phyloP scores from a whole-genome alignment of 2,888 invertebrate genomes.

The Neoitamus cyanurus region DNA sequence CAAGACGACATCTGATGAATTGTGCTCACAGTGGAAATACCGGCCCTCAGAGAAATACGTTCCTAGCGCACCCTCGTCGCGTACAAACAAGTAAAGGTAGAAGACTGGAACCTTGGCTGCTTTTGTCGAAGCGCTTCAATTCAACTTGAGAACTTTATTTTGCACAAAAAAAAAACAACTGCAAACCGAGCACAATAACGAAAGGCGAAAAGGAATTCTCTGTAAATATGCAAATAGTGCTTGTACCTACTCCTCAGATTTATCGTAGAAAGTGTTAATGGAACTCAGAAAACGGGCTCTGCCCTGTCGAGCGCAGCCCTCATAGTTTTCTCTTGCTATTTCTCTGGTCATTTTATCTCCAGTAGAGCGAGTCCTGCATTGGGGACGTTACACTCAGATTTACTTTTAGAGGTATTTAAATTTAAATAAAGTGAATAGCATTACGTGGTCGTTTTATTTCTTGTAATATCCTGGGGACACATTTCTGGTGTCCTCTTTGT shows the following conservation, averaged over 20 bases:
- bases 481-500: too few species aligned
- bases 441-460: not conserved
- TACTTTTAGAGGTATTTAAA: not conserved
- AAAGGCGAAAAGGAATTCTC: not conserved
- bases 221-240: slow-evolving; percentile 26
- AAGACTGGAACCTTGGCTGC: not conserved
- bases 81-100: slow-evolving; percentile 21
- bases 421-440: not conserved
- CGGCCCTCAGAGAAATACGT: slow-evolving; percentile 74
- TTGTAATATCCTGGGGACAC: not conserved
- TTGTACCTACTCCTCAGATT: not conserved
- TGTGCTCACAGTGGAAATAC: slow-evolving; percentile 73
- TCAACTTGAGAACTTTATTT: not conserved
- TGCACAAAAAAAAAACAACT: not conserved
- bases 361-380: not conserved
- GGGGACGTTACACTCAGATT: not conserved
- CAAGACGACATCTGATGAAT: slow-evolving; percentile 69
- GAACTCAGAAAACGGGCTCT: not conserved
- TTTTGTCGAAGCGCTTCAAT: not conserved
- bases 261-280: slow-evolving; percentile 7
- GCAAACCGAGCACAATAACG: not conserved
- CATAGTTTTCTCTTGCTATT: not conserved
- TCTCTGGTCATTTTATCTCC: not conserved
- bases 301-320: not conserved
- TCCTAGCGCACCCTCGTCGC: slow-evolving; percentile 64